Conservation (phyloP, 2,888 invertebrate genomes). For the Epinotia bilunana region DNA sequence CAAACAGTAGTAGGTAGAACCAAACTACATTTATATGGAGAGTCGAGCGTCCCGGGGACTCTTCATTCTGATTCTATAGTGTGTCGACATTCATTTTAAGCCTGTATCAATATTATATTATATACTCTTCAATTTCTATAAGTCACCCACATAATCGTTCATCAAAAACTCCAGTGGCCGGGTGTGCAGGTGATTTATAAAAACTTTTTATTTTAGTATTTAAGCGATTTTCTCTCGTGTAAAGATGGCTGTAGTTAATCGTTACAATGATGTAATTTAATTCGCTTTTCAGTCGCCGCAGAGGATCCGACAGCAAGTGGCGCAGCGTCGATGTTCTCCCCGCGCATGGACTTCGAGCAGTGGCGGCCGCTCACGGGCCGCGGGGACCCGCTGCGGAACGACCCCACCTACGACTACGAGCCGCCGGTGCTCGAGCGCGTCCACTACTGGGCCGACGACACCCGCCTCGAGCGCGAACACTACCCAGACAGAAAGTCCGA, state of each 20-base stretch:
- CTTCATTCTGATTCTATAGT: too few relatives aligned
- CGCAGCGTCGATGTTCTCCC: conserved; percentile 84
- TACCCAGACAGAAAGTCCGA: conserved; percentile 86
- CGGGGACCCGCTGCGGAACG: conserved; percentile 92
- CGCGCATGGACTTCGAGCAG: conserved; percentile 92
- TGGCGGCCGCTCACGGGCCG: conserved; percentile 92
- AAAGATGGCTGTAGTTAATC: conserved; percentile 41
- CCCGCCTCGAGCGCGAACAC: conserved; percentile 82
- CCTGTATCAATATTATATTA: too few relatives aligned
- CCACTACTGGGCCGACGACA: conserved; percentile 91
- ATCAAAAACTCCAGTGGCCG: too few relatives aligned
- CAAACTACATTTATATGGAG: too few relatives aligned
- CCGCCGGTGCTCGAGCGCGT: conserved; percentile 92
- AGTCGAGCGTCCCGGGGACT: too few relatives aligned
- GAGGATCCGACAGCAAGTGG: conserved; percentile 59
- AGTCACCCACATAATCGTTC: too few relatives aligned
- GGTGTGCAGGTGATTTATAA: too few relatives aligned
- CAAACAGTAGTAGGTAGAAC: too few relatives aligned
- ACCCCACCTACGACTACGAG: conserved; percentile 93
- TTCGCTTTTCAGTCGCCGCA: conserved; percentile 59
- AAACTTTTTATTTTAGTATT: too few relatives aligned
- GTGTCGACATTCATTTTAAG: too few relatives aligned
- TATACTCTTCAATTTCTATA: too few relatives aligned
- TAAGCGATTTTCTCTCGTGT: too few relatives aligned
- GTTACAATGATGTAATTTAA: neutral